Percentiles rank a stretch among this genome's conserved stretches.
These are phyloP conservation scores for Lepidurus couesii DNA, from an alignment of 1,140 invertebrate genomes.

Conservation along the genomic window DNA sequence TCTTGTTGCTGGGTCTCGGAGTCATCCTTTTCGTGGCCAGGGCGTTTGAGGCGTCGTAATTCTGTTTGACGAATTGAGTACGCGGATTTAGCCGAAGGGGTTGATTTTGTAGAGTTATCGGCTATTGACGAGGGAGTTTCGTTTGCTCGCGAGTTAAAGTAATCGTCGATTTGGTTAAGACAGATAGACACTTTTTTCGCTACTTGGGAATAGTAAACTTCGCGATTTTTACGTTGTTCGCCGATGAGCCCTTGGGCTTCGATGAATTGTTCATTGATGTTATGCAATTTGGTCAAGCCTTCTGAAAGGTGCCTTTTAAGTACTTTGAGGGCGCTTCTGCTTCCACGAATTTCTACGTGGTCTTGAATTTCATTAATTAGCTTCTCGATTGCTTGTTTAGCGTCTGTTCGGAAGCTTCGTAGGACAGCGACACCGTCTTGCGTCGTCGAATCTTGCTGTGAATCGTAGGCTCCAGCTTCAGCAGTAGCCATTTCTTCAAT, in stretches of 20 bases:
- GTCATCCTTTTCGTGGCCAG: background rate
- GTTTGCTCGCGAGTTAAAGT: background rate
- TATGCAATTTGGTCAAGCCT: background rate
- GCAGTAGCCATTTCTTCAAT: background rate
- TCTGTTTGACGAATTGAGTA: background rate
- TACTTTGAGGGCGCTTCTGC: background rate
- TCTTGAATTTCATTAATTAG: background rate
- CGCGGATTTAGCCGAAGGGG: too few species aligned
- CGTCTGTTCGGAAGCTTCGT: background rate
- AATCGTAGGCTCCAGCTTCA: background rate
- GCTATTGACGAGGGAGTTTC: background rate
- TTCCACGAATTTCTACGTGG: background rate
- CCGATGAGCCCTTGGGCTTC: background rate
- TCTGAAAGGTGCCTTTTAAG: background rate
- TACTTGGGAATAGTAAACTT: background rate
- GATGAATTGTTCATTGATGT: background rate
- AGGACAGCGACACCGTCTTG: background rate
- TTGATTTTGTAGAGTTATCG: background rate
- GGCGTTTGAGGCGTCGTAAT: background rate
- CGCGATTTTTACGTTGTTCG: background rate
- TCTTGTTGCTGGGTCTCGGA: background rate
- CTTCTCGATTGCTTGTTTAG: background rate
- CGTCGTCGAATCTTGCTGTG: background rate
- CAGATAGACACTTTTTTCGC: background rate
- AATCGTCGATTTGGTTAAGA: conserved; percentile 1